Conservation (phyloP, 2,888 invertebrate species). For the Mystacides longicornis region DNA sequence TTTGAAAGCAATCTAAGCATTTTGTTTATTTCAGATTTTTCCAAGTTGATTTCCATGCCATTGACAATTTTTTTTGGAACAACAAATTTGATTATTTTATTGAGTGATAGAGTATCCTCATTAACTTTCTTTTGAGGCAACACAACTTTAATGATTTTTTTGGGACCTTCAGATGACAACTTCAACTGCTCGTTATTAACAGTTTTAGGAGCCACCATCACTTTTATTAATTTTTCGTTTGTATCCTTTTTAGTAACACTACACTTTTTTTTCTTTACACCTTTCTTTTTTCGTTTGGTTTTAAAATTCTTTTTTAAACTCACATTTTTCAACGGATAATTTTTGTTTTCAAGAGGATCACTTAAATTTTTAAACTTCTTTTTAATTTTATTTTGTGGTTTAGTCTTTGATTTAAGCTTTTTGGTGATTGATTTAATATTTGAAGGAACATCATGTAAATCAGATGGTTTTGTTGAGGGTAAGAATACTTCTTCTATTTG, state of each 20-base stretch:
- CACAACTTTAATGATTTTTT: not conserved
- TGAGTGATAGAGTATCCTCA: not conserved
- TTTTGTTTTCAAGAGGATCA: not conserved
- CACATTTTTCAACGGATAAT: not conserved
- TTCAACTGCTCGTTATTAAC: not conserved
- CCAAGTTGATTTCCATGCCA: not conserved
- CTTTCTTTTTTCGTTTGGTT: not conserved
- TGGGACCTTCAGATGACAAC: not conserved
- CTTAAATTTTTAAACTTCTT: not conserved
- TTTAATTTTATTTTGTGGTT: not conserved
- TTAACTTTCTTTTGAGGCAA: not conserved
- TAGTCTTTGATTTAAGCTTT: not conserved
- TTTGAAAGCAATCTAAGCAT: not conserved
- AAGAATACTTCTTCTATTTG: not conserved
- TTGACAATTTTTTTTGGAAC: not conserved
- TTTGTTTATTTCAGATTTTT: not conserved
- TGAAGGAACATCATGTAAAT: too few relatives aligned
- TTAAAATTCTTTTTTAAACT: not conserved
- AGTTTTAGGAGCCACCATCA: not conserved
- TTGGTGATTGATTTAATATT: not conserved
- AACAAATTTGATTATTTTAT: not conserved
- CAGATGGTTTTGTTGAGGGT: not conserved
- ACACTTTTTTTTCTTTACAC: not conserved
- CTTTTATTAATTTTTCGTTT: not conserved
- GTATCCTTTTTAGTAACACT: not conserved